These are phyloP conservation scores for Macropus fuliginosus DNA, from an alignment of 2,797 vertebrate genomes.

Conservation along the genomic window DNA sequence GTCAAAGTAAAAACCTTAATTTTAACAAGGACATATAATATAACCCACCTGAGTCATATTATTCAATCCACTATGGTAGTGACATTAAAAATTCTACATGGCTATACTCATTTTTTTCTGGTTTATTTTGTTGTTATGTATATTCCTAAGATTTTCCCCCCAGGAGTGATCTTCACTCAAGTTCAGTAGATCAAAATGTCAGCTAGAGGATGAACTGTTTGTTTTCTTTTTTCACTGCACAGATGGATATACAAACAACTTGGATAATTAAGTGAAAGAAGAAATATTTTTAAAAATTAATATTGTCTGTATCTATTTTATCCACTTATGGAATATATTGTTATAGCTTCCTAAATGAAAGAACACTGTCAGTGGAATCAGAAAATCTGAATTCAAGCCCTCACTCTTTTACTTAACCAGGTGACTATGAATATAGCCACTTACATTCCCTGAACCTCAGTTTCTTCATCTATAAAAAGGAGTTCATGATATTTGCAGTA, in stretches of 20 bases:
- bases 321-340: background rate
- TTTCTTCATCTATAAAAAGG: background rate
- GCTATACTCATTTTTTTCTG: constrained; percentile 28
- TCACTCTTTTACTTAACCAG: background rate
- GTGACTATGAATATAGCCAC: background rate
- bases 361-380: background rate
- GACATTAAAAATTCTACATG: background rate
- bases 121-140: constrained; percentile 14
- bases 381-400: background rate
- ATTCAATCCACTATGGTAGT: background rate
- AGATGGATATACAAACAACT: background rate
- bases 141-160: background rate
- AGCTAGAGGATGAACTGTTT: constrained; percentile 6
- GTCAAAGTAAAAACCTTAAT: constrained; percentile 46
- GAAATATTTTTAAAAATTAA: background rate
- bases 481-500: background rate
- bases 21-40: background rate
- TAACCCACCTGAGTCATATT: background rate
- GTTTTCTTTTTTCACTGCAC: background rate
- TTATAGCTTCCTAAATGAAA: background rate
- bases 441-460: background rate
- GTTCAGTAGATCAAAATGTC: background rate
- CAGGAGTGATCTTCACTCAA: background rate
- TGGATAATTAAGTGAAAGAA: background rate
- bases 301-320: background rate